Percentiles rank a stretch among this genome's conserved stretches.
phyloP scores from a whole-genome alignment of 35 echinoderm and acorn worm genomes.

The Nesometra sesokonis region DNA sequence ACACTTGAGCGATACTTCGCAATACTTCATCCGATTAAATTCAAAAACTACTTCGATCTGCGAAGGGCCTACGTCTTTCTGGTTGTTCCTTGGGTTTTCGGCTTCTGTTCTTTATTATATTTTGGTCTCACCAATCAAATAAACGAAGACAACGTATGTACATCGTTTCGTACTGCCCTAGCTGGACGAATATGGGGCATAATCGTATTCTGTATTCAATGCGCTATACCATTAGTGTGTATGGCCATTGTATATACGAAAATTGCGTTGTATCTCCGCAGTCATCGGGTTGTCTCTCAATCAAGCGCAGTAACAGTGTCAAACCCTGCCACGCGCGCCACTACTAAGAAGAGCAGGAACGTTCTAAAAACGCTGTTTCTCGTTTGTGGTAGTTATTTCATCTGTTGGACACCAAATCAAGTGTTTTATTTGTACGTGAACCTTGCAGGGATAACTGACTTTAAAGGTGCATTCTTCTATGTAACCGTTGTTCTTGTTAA shows the following conservation, averaged over 20 bases:
- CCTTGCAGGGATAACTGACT: not conserved
- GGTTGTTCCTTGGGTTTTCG: not conserved
- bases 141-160: not conserved
- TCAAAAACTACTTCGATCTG: not conserved
- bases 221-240: not conserved
- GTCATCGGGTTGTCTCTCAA: not conserved
- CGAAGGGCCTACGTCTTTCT: not conserved
- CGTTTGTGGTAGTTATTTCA: constrained; percentile 8
- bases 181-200: not conserved
- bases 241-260: not conserved
- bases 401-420: constrained; percentile 43
- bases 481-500: constrained; percentile 4
- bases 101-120: not conserved
- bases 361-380: constrained; percentile 18
- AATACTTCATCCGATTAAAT: not conserved
- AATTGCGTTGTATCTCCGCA: not conserved
- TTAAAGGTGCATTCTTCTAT: not conserved
- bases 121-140: not conserved
- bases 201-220: not conserved
- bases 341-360: not conserved
- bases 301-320: not conserved
- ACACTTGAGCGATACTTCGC: too few species aligned
- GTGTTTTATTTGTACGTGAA: constrained; percentile 14
- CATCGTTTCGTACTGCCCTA: not conserved
- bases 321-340: not conserved